Evolutionary conservation across 2,113 vertebrate species (phyloP).

Genomic region (Aphelocoma coerulescens): DNA sequence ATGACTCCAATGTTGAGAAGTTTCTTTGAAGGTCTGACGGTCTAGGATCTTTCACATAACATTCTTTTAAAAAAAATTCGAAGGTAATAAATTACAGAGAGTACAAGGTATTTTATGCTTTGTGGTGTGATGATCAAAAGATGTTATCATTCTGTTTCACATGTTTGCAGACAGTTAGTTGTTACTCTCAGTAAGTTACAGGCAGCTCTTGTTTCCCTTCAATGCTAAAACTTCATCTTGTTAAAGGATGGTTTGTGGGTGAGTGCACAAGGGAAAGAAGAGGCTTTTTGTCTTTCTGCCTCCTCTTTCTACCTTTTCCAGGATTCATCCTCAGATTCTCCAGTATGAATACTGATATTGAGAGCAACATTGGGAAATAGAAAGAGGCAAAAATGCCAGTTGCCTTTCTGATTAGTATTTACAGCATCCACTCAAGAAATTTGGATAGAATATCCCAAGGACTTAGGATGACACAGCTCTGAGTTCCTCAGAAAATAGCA

Average conservation of each 20-base stretch:
- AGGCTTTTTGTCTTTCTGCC: not conserved
- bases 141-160: not conserved
- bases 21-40: slow-evolving; percentile 29
- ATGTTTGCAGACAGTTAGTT: slow-evolving; percentile 20
- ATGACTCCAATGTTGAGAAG: not conserved
- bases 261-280: not conserved
- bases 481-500: not conserved
- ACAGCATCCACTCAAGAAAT: not conserved
- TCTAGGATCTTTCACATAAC: not conserved
- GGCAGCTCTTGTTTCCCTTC: not conserved
- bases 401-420: not conserved
- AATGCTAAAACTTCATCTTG: not conserved
- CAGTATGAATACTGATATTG: not conserved
- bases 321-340: not conserved
- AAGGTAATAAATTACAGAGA: slow-evolving; percentile 26
- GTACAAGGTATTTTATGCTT: slow-evolving; percentile 20
- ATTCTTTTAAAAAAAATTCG: slow-evolving; percentile 13
- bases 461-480: not conserved
- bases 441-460: not conserved
- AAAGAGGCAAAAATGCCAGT: not conserved
- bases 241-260: not conserved
- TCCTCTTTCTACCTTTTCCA: not conserved
- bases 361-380: not conserved
- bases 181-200: not conserved
- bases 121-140: slow-evolving; percentile 54